These are phyloP conservation scores for Drosophila pallidifrons DNA, from an alignment of 1,140 invertebrate species.

Conservation along the genomic window DNA sequence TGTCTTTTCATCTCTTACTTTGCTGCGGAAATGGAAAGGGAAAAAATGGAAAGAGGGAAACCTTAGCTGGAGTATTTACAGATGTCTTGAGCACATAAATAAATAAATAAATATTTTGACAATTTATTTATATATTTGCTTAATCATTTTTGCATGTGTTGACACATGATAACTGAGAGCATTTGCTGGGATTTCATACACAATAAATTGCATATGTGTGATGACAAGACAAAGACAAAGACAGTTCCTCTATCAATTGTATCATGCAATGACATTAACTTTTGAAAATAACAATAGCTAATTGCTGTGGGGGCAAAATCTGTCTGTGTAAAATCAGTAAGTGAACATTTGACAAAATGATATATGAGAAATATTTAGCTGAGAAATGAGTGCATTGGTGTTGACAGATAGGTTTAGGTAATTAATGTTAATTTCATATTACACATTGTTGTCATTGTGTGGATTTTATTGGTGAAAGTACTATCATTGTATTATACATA, in stretches of 20 bases:
- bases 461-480: too few species aligned
- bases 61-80: slow-evolving; percentile 6
- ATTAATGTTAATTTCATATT: too few species aligned
- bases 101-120: slow-evolving; percentile 45
- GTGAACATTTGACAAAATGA: too few species aligned
- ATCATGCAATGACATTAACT: background rate
- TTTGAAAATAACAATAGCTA: too few species aligned
- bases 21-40: background rate
- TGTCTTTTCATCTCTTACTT: slow-evolving; percentile 19
- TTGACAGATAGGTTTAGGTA: too few species aligned
- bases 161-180: slow-evolving; percentile 12
- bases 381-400: too few species aligned
- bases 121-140: slow-evolving; percentile 55
- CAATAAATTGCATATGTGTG: background rate
- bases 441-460: too few species aligned
- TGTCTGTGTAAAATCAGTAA: too few species aligned
- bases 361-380: too few species aligned
- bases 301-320: too few species aligned
- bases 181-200: background rate
- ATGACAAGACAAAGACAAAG: background rate
- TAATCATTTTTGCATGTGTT: slow-evolving; percentile 29
- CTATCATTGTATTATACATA: too few species aligned
- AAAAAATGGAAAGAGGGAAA: background rate
- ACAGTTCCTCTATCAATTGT: too few species aligned
- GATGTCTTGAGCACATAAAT: background rate